Base-by-base conservation (phyloP, 2,113 vertebrate genomes). In the Mandrillus leucophaeus region DNA sequence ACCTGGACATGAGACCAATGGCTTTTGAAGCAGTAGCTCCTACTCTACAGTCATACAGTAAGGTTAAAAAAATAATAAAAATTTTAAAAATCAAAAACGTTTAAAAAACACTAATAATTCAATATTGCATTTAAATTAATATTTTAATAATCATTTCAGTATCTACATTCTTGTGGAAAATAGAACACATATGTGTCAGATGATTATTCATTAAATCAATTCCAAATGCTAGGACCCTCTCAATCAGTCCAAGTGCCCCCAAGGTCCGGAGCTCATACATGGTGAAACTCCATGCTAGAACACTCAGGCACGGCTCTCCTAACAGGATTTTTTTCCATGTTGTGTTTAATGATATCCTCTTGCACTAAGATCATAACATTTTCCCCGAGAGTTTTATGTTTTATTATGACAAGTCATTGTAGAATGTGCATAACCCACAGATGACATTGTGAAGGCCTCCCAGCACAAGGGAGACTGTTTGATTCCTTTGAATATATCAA, bases 301-400 rank as follows among this genome's bases (percentile, higher is more conserved):
- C 16, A 94, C 55, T 98, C 94, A 96, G 87, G 32, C 92, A 92
- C 59, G 59, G 79, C 95, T 98, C 91, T 98, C 96, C 96, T 95
- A 97, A 97, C 84, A 85, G 48, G 48, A 83, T 64, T 90, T 96
- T 96, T 88, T 91, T 95, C 90, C 30, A 38, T 89, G 93, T 97
- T 88, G 90, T 45, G 90, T 95, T 96, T 91, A 88, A 93, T 83
- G 97, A 0, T 70, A 82, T 90, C 93, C n/a, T 96, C 64, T 92
- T 95, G 68, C 40, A 88, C 76, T 80, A 4, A 11, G 50, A 87
- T 92, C 79, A 25, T 35, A 59, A 78, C 6, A 86, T 76, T 92
- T 79, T 94, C 94, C 80, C 88, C 25, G 13, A 83, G 78, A 94
- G 55, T 57, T 76, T 13, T 50, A 38, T 91, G 48, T 64, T 64